Evolutionary conservation across 2,113 vertebrate genomes (phyloP).

Genomic region (Corythornis cristatus): DNA sequence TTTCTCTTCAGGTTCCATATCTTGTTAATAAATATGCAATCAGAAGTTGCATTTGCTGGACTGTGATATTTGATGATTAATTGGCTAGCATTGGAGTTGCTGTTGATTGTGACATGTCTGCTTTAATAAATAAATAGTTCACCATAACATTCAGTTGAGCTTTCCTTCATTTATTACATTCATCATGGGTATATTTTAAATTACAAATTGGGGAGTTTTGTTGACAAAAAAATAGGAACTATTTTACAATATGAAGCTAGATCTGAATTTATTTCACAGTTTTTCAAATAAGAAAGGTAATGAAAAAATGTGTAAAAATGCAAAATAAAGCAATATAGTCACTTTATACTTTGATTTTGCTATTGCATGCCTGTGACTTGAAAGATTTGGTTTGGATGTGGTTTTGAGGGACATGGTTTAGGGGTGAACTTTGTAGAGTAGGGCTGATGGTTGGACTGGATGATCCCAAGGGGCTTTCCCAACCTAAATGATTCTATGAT

Average conservation of each 20-base stretch:
- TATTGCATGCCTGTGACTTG: neutral
- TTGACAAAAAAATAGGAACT: neutral
- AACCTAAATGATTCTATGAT: too few species aligned
- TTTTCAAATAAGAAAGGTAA: neutral
- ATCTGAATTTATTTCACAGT: neutral
- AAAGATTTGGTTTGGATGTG: neutral
- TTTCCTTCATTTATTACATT: neutral
- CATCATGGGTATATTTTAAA: neutral
- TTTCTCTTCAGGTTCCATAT: neutral
- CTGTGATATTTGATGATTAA: neutral
- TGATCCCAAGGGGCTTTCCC: too few species aligned
- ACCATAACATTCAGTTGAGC: neutral
- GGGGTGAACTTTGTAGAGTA: too few species aligned
- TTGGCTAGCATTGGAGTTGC: neutral
- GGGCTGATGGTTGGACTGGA: too few species aligned
- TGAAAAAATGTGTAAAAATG: neutral
- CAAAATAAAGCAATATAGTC: neutral
- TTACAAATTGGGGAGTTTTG: neutral
- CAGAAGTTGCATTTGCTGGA: neutral
- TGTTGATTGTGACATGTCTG: neutral
- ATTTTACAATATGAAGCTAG: neutral
- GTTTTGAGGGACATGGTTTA: too few species aligned
- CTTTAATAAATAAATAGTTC: neutral
- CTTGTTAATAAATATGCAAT: neutral
- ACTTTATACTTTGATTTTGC: neutral